Conservation (phyloP, 1,140 invertebrate species). For the Chymomyza costata region DNA sequence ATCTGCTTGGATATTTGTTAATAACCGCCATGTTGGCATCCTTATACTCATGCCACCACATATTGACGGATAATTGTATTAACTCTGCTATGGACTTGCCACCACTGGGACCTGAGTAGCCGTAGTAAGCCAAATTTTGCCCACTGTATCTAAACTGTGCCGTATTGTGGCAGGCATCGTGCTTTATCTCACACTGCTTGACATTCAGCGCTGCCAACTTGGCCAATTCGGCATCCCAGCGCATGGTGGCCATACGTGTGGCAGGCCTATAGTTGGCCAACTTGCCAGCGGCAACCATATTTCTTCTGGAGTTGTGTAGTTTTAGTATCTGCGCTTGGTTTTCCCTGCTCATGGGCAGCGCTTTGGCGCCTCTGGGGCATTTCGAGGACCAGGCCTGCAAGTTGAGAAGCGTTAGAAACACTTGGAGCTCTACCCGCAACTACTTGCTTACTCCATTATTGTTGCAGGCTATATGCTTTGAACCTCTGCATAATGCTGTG, state of each 20-base stretch:
- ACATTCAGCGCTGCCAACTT: conserved; percentile 42
- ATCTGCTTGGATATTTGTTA: conserved; percentile 14
- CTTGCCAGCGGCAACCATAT: conserved; percentile 36
- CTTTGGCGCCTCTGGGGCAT: conserved; percentile 27
- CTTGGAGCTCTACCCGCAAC: no score
- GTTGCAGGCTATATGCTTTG: conserved; percentile 41
- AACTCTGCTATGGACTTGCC: neutral
- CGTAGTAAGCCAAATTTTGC: conserved; percentile 45
- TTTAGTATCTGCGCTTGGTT: neutral
- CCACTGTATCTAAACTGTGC: conserved; percentile 34
- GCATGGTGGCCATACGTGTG: conserved; percentile 49
- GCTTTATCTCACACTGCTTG: conserved; percentile 38
- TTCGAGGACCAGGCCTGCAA: conserved; percentile 18
- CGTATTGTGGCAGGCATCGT: conserved; percentile 54
- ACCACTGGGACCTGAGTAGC: conserved; percentile 9
- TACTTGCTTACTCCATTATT: conserved; percentile 40
- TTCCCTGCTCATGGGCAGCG: neutral
- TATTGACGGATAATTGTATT: conserved; percentile 3
- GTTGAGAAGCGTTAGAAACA: no score
- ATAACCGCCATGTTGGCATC: conserved; percentile 27
- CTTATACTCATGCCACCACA: conserved; percentile 35
- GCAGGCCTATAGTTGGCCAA: conserved; percentile 16
- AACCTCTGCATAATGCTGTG: conserved; percentile 7
- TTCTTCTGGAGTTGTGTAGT: conserved; percentile 37
- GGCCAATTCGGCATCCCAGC: conserved; percentile 47